Conservation (phyloP, 2,888 invertebrate genomes). For the Dyspetes luteomarginatus region DNA sequence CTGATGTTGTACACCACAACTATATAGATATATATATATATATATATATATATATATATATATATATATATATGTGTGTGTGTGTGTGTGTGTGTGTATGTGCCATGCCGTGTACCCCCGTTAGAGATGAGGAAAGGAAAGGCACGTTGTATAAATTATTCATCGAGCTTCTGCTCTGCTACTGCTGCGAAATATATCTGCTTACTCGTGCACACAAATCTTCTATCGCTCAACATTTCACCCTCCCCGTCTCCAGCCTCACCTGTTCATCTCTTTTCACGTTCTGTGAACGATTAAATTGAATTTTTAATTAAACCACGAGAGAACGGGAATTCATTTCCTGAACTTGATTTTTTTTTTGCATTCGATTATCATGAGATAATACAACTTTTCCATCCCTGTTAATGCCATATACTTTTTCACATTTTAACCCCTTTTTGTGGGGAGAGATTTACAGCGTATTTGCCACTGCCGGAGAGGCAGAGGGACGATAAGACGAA, state of each 20-base stretch:
- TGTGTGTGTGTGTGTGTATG: no score
- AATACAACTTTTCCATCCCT: neutral
- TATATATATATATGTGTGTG: no score
- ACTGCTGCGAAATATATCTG: constrained; percentile 60
- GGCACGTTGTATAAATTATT: constrained; percentile 66
- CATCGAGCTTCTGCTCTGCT: constrained; percentile 58
- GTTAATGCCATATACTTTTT: neutral
- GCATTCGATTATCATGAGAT: constrained; percentile 45
- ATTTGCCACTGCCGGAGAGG: no score
- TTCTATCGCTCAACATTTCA: constrained; percentile 42
- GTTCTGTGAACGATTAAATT: constrained; percentile 49
- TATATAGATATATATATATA: constrained; percentile 12
- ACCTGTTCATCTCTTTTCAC: neutral
- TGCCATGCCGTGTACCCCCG: neutral
- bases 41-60: no score
- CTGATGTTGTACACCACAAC: constrained; percentile 24
- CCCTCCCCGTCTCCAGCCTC: constrained; percentile 1
- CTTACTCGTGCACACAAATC: constrained; percentile 53
- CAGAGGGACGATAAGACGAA: neutral
- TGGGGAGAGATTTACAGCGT: neutral
- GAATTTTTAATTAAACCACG: constrained; percentile 60
- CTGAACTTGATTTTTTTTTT: neutral
- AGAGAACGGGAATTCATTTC: constrained; percentile 30
- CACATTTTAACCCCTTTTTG: no score
- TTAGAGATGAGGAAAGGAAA: constrained; percentile 59